phyloP scores from a whole-genome alignment of 2,113 vertebrate species.

The Crotophaga sulcirostris region DNA sequence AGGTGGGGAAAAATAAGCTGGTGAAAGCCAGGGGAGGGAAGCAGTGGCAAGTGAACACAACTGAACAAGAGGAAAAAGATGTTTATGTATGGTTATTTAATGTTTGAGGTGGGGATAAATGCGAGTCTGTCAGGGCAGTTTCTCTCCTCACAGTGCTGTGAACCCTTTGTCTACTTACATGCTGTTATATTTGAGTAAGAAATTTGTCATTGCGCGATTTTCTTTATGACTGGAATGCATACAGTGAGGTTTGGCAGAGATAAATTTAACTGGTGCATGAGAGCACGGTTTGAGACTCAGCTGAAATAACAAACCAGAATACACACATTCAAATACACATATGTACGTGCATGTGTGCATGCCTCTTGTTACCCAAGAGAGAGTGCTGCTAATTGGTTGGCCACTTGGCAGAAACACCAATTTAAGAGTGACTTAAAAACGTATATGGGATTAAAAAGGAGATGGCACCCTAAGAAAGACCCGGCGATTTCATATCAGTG shows the following conservation, averaged over 20 bases:
- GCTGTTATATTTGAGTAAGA: not conserved
- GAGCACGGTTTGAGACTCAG: not conserved
- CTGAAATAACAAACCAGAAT: not conserved
- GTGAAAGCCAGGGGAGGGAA: constrained; percentile 4
- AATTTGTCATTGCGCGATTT: not conserved
- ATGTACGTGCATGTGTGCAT: not conserved
- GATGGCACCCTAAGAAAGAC: not conserved
- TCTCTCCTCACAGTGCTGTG: not conserved
- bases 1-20: constrained; percentile 22
- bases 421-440: not conserved
- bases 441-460: not conserved
- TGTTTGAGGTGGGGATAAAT: not conserved
- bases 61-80: constrained; percentile 52
- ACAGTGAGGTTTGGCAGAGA: not conserved
- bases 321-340: not conserved
- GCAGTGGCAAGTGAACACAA: constrained; percentile 57
- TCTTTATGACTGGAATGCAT: not conserved
- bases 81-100: constrained; percentile 36
- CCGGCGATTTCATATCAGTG: not conserved
- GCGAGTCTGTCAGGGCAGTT: not conserved
- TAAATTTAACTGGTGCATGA: not conserved
- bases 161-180: not conserved
- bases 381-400: not conserved
- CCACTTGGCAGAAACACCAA: not conserved
- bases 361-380: not conserved